Evolutionary conservation across 1,140 invertebrate species (phyloP).

Genomic region (Argopecten irradians): DNA sequence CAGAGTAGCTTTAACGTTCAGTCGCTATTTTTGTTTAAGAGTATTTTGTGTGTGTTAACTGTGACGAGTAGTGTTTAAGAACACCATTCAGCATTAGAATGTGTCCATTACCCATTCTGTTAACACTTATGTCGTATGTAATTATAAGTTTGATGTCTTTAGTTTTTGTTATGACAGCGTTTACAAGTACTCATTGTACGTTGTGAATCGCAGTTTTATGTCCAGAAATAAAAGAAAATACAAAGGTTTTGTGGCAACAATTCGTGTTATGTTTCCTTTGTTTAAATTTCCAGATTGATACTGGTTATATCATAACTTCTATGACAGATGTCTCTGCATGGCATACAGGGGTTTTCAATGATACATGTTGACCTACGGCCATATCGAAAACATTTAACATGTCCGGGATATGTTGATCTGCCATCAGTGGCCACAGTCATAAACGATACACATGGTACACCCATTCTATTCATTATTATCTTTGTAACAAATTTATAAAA

Average conservation of each 20-base stretch:
- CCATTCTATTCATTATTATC: no score
- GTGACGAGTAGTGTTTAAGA: not conserved
- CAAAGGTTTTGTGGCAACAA: not conserved
- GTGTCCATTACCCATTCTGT: not conserved
- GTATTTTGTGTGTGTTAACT: not conserved
- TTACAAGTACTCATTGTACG: not conserved
- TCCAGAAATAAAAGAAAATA: not conserved
- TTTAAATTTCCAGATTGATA: no score
- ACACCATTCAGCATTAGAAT: not conserved
- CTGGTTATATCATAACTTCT: no score
- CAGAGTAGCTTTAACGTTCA: no score
- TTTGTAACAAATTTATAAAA: no score
- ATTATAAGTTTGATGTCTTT: not conserved
- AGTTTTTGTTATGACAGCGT: not conserved
- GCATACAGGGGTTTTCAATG: no score
- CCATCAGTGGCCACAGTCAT: no score
- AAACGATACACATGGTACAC: no score
- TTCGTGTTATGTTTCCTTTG: not conserved
- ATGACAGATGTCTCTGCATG: no score
- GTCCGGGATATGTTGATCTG: no score
- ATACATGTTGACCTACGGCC: no score
- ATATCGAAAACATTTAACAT: no score
- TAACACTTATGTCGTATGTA: not conserved
- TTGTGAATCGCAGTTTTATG: not conserved
- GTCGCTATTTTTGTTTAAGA: not conserved